Conservation (phyloP, 2,797 vertebrate species). For the Manis crassicaudata region DNA sequence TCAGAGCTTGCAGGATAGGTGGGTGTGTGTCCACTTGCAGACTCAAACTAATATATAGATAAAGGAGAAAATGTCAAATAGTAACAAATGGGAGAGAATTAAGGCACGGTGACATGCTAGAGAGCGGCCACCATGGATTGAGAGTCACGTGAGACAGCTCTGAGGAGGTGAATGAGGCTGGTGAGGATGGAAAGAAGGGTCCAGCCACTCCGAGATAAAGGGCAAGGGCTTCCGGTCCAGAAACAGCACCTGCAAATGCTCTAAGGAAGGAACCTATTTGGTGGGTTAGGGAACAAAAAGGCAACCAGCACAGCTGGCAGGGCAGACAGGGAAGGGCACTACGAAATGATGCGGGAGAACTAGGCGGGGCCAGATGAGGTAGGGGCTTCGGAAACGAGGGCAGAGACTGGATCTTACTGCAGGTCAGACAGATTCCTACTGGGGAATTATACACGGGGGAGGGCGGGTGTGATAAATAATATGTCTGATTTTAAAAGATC, state of each 20-base stretch:
- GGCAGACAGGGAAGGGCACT: not conserved
- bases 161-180: not conserved
- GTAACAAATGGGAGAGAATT: not conserved
- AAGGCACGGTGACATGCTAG: not conserved
- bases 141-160: no score
- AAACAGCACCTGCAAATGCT: not conserved
- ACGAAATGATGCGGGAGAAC: not conserved
- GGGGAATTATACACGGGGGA: not conserved
- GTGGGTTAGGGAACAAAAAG: not conserved
- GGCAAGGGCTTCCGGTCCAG: not conserved
- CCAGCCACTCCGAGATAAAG: not conserved
- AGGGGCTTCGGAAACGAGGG: not conserved
- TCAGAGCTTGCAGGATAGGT: not conserved
- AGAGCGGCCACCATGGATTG: not conserved
- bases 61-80: not conserved
- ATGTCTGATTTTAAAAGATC: not conserved
- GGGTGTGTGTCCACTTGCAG: fast-evolving
- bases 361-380: not conserved
- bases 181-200: not conserved
- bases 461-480: not conserved
- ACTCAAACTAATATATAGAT: not conserved
- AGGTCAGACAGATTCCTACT: no score
- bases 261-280: not conserved
- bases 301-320: not conserved
- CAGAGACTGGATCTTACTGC: not conserved